Percentiles rank a stretch among this genome's conserved stretches.
Evolutionary conservation across 2,888 invertebrate genomes (phyloP).

Genomic region (Ectropis crepuscularia): DNA sequence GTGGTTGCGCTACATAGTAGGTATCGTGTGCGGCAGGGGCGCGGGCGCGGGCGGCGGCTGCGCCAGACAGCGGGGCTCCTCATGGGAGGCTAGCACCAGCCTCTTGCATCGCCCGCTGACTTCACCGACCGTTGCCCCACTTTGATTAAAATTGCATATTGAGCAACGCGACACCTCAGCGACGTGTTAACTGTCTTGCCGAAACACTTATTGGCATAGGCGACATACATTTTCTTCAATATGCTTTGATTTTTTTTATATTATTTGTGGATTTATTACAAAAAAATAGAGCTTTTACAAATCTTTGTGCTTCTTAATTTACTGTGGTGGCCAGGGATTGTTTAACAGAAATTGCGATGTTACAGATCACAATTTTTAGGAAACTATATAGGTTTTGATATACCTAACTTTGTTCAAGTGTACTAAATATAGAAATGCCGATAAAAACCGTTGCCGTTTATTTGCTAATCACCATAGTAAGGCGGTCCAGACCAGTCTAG

Average conservation of each 20-base stretch:
- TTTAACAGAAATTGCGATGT: not conserved
- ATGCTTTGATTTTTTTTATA: not conserved
- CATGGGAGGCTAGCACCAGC: conserved; percentile 82
- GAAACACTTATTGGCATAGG: conserved; percentile 41
- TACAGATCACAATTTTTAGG: not conserved
- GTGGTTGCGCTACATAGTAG: conserved; percentile 67
- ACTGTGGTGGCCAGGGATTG: not conserved
- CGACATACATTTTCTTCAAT: conserved; percentile 30
- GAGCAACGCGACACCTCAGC: conserved; percentile 50
- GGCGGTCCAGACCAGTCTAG: conserved; percentile 34
- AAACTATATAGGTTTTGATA: conserved; percentile 6
- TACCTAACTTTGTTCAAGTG: conserved; percentile 10
- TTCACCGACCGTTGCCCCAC: conserved; percentile 78
- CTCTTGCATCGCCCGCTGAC: conserved; percentile 77
- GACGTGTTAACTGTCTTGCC: conserved; percentile 48
- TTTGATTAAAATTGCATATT: conserved; percentile 72
- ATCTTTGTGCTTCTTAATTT: not conserved
- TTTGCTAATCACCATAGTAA: conserved; percentile 35
- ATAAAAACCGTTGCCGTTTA: conserved; percentile 33
- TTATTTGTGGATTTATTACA: not conserved
- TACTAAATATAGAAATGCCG: conserved; percentile 28
- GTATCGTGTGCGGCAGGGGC: conserved; percentile 56
- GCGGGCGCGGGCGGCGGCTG: conserved; percentile 59
- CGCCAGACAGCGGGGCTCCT: conserved; percentile 85
- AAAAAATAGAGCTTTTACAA: not conserved